Percentiles rank a stretch among this genome's conserved stretches.
Evolutionary conservation across 2,888 invertebrate genomes (phyloP).

Genomic region (Apamea anceps): DNA sequence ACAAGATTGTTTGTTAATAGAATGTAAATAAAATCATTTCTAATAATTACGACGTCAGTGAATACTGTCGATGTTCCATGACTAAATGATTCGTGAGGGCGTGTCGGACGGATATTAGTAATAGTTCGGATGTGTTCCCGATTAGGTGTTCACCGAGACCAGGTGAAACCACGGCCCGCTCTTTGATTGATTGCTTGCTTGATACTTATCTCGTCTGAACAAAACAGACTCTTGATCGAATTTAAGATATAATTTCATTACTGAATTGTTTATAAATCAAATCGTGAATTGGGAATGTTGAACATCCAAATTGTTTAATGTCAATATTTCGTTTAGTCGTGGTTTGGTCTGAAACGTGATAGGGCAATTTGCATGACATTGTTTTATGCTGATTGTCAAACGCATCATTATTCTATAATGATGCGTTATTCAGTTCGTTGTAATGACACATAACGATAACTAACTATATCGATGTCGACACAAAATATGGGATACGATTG

Average conservation of each 20-base stretch:
- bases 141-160: conserved; percentile 72
- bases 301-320: conserved; percentile 10
- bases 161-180: conserved; percentile 73
- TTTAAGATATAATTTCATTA: conserved; percentile 77
- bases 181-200: conserved; percentile 78
- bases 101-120: conserved; percentile 73
- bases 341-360: conserved; percentile 11
- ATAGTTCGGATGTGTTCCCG: conserved; percentile 75
- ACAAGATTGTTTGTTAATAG: conserved; percentile 36
- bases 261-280: conserved; percentile 59
- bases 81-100: conserved; percentile 70
- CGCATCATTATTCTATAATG: neutral
- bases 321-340: conserved; percentile 11
- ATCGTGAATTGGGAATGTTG: conserved; percentile 40
- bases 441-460: conserved; percentile 4
- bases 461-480: neutral
- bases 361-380: conserved; percentile 26
- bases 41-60: conserved; percentile 67
- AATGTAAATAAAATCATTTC: conserved; percentile 61
- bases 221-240: conserved; percentile 77
- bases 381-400: conserved; percentile 15
- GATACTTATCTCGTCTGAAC: conserved; percentile 77
- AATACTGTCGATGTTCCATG: conserved; percentile 62
- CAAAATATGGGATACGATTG: conserved; percentile 1
- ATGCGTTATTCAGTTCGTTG: neutral